Evolutionary conservation across 2,113 vertebrate genomes (phyloP).

Genomic region (Prinia subflava): DNA sequence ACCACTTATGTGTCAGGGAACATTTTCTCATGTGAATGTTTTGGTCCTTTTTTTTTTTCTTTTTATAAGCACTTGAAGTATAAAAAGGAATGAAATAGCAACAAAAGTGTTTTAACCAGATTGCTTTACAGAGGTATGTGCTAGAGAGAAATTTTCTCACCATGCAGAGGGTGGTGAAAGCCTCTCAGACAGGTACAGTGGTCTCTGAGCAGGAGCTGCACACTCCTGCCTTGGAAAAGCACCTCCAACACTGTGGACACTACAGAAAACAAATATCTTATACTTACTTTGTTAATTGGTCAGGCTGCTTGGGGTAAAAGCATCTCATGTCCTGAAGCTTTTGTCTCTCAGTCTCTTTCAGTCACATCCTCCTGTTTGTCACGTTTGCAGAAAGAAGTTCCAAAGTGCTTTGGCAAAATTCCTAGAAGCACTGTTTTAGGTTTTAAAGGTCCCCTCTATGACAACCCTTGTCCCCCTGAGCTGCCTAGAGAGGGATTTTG

Average conservation of each 20-base stretch:
- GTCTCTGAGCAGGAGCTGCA: background rate
- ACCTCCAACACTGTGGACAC: background rate
- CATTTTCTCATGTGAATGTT: background rate
- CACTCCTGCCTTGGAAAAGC: background rate
- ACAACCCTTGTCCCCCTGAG: background rate
- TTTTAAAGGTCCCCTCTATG: background rate
- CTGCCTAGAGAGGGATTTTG: background rate
- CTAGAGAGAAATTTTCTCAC: background rate
- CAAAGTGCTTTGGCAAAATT: background rate
- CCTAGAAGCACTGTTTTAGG: background rate
- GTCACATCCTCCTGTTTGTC: background rate
- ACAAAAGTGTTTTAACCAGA: background rate
- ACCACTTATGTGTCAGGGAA: background rate
- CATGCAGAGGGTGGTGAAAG: background rate
- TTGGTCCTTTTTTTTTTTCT: background rate
- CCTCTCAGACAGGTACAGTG: background rate
- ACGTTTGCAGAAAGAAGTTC: background rate
- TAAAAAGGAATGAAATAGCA: background rate
- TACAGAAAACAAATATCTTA: background rate
- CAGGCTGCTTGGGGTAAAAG: background rate
- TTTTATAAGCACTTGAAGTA: background rate
- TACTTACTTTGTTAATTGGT: background rate
- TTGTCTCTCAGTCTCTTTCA: background rate
- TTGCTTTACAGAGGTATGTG: background rate
- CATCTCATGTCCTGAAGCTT: background rate